Conservation (phyloP, 2,888 invertebrate genomes). For the Orthonychiurus folsomi region DNA sequence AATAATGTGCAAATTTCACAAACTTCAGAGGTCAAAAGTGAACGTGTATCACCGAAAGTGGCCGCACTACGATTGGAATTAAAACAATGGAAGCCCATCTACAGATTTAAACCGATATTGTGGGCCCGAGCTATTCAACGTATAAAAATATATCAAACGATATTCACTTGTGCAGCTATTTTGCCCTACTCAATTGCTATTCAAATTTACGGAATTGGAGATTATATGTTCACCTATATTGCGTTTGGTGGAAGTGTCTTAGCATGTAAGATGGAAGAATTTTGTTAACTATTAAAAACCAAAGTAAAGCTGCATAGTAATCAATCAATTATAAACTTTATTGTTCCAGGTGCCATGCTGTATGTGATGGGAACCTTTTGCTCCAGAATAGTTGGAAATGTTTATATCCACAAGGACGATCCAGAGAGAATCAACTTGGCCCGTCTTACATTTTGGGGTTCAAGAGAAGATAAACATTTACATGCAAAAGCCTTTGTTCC, state of each 20-base stretch:
- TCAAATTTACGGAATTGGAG: conserved; percentile 6
- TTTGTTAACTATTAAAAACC: not conserved
- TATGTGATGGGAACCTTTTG: conserved; percentile 29
- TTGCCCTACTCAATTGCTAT: conserved; percentile 16
- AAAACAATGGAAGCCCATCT: conserved; percentile 28
- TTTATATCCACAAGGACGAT: conserved; percentile 24
- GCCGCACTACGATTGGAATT: too few species aligned
- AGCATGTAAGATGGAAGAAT: conserved; percentile 27
- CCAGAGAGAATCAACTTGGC: conserved; percentile 19
- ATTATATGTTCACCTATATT: conserved; percentile 4
- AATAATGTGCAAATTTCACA: too few species aligned
- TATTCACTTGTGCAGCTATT: conserved; percentile 18
- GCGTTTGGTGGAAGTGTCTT: conserved; percentile 16
- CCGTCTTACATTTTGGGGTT: conserved; percentile 19
- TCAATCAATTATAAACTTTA: not conserved
- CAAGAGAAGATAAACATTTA: conserved; percentile 18
- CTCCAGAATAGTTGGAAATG: conserved; percentile 23
- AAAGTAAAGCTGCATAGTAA: conserved; percentile 4
- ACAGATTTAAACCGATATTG: conserved; percentile 22
- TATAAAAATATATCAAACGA: conserved; percentile 31
- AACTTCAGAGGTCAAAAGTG: too few species aligned
- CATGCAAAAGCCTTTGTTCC: conserved; percentile 19
- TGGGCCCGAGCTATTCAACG: conserved; percentile 22
- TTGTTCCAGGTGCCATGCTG: conserved; percentile 30
- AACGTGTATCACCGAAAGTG: too few species aligned